phyloP scores from a whole-genome alignment of 2,888 invertebrate genomes.

The Eupithecia subfuscata region DNA sequence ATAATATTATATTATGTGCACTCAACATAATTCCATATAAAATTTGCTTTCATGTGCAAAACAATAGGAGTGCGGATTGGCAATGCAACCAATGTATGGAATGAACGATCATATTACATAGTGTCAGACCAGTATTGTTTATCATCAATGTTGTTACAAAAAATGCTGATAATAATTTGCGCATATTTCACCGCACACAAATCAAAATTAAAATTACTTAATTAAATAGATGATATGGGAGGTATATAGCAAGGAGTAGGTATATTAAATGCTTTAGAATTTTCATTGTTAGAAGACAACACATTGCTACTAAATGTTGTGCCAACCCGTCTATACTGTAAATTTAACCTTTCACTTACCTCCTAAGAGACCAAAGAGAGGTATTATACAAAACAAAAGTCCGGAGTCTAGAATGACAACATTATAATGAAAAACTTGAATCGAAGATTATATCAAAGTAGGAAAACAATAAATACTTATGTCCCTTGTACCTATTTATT shows the following conservation, averaged over 20 bases:
- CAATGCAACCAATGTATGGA: background rate
- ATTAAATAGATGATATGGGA: background rate
- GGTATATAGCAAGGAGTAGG: background rate
- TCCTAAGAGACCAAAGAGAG: too few relatives aligned
- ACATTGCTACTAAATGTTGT: background rate
- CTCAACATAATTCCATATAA: background rate
- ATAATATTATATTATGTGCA: background rate
- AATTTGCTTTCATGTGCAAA: background rate
- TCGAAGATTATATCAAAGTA: background rate
- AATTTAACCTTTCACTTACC: too few relatives aligned
- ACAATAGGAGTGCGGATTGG: background rate
- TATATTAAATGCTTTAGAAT: background rate
- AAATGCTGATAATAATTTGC: background rate
- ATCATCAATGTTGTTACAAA: background rate
- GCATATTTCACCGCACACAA: background rate
- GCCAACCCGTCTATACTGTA: too few relatives aligned
- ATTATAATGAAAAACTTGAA: too few relatives aligned
- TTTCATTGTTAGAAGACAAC: background rate
- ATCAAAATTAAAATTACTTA: background rate
- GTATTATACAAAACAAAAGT: too few relatives aligned
- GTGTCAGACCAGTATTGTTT: background rate
- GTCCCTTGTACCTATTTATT: too few relatives aligned
- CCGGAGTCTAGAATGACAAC: too few relatives aligned
- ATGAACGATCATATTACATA: background rate
- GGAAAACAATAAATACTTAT: too few relatives aligned